Percentiles rank a stretch among this genome's conserved stretches.
Conservation (phyloP, 1,140 invertebrate species). For the Drosophila kanapiae region DNA sequence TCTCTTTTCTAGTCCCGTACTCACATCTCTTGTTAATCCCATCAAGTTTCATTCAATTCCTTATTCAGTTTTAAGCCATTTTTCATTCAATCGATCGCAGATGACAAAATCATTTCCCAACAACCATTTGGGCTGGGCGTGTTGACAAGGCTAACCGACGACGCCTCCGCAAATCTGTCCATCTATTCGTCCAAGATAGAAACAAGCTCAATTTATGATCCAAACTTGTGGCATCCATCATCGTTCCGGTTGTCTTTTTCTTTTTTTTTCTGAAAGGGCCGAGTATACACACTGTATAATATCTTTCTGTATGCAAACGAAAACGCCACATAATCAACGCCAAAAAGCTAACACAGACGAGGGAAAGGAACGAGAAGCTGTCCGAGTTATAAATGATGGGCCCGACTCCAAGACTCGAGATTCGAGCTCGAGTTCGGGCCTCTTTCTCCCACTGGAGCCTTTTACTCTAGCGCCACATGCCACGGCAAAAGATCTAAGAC, state of each 20-base stretch:
- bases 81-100: slow-evolving; percentile 19
- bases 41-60: background rate
- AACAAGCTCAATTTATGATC: slow-evolving; percentile 69
- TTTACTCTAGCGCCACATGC: slow-evolving; percentile 73
- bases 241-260: slow-evolving; percentile 46
- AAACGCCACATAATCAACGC: slow-evolving; percentile 52
- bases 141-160: slow-evolving; percentile 57
- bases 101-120: slow-evolving; percentile 47
- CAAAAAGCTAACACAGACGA: slow-evolving; percentile 34
- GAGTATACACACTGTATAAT: slow-evolving; percentile 24
- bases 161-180: slow-evolving; percentile 44
- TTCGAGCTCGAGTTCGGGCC: slow-evolving; percentile 24
- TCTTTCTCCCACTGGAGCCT: slow-evolving; percentile 43
- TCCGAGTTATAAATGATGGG: slow-evolving; percentile 72
- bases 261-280: slow-evolving; percentile 45
- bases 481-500: slow-evolving; percentile 77
- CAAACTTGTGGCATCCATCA: slow-evolving; percentile 68
- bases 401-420: slow-evolving; percentile 28
- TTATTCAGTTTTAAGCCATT: background rate
- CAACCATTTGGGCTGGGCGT: slow-evolving; percentile 49
- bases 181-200: slow-evolving; percentile 13
- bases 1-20: background rate
- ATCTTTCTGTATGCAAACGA: slow-evolving; percentile 42
- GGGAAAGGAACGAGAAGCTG: slow-evolving; percentile 48
- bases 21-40: background rate